These are phyloP conservation scores for Gymnothorax javanicus DNA, from an alignment of 2,797 vertebrate genomes.

Conservation along the genomic window DNA sequence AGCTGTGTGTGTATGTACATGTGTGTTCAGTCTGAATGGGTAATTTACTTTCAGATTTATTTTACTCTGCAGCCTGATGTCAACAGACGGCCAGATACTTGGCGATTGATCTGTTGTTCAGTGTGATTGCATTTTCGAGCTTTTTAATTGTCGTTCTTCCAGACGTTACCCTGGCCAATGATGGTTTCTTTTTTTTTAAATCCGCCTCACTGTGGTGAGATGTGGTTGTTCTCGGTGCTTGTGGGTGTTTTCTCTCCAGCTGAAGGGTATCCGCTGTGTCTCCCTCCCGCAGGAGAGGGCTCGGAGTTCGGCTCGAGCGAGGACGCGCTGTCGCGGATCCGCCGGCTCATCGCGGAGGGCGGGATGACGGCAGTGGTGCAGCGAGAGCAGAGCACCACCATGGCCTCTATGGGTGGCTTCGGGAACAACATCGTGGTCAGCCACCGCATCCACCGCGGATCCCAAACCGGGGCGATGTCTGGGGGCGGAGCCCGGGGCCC, in stretches of 20 bases:
- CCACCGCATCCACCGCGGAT: constrained; percentile 95
- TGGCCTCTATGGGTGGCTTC: constrained; percentile 98
- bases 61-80: not conserved
- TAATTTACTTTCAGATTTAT: not conserved
- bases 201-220: too few relatives aligned
- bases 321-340: constrained; percentile 90
- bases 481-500: constrained; percentile 53
- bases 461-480: constrained; percentile 83
- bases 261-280: not conserved
- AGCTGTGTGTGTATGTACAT: not conserved
- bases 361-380: constrained; percentile 98
- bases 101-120: not conserved
- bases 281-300: constrained; percentile 70
- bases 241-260: not conserved
- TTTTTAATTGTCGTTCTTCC: not conserved
- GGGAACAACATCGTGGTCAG: constrained; percentile 99
- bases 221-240: too few relatives aligned
- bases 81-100: not conserved
- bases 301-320: constrained; percentile 79
- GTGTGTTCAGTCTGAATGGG: not conserved
- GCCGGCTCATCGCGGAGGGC: constrained; percentile 93
- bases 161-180: not conserved
- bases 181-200: too few relatives aligned
- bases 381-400: constrained; percentile 97
- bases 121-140: not conserved